Evolutionary conservation across 1,140 invertebrate genomes (phyloP), one percentile per base, ranked within the genome.

Genomic region (Euwallacea similis): DNA sequence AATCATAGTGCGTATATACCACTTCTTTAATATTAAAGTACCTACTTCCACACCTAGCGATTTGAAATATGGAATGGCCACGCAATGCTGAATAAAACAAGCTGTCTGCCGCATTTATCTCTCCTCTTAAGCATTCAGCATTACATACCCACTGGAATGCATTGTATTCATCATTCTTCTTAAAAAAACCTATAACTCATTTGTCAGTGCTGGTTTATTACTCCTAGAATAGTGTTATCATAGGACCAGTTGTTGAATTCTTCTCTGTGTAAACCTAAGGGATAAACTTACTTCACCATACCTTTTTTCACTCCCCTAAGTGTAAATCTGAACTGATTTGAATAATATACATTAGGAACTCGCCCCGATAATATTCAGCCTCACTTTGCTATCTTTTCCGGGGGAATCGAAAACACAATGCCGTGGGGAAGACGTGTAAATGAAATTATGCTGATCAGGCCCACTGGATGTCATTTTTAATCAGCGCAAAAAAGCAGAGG

Each of bases 301-400:
- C 59, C 11, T 43, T 61, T 43, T 61, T 43, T 16, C 59, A 11
- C 59, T 10, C 59, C 58, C 47, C 50, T 46, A 55, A 62, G 67
- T 69, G 67, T 69, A 69, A 69, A 69, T 69, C 67, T 69, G 67
- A 69, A 43, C 59, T 61, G 59, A 69, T 69, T 69, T 69, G 67
- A 69, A 69, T 69, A 69, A 69, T 69, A 69, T 61, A 59, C 67
- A 69, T 69, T 69, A 42, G 42, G 47, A 41, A 6, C 50, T 55
- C 33, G 59, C 44, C 46, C 55, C 33, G 67, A 62, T 69, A 69
- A 69, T 69, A 50, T 53, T 54, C 67, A n/a, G 33, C 67, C 60
- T 69, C 67, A 54, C 59, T 69, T 69, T 69, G 21, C 60, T 69
- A 69, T 62, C 60, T 69, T 61, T 69, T 69, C 21, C 42, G 47